phyloP scores from a whole-genome alignment of 2,113 vertebrate species.

The Clupea harengus region DNA sequence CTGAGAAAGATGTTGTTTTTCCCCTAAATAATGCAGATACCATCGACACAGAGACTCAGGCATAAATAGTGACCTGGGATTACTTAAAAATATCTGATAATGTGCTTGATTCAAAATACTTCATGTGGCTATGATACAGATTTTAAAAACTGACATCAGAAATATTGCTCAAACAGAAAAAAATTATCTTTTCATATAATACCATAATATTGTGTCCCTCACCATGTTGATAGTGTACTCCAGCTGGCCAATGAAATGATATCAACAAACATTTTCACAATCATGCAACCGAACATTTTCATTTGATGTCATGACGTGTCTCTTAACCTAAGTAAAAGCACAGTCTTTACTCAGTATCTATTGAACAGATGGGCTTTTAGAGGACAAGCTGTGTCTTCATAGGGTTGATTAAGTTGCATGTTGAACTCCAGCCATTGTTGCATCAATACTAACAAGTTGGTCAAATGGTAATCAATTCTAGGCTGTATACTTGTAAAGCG shows the following conservation, averaged over 20 bases:
- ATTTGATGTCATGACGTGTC: background rate
- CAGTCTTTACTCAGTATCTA: background rate
- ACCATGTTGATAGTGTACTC: background rate
- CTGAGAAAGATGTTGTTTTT: background rate
- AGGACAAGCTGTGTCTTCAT: background rate
- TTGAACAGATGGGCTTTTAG: background rate
- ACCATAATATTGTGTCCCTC: background rate
- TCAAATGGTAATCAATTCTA: background rate
- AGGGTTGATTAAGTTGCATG: slow-evolving; percentile 1
- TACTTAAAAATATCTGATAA: background rate
- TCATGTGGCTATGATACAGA: background rate
- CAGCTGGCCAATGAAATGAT: background rate
- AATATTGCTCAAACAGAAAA: slow-evolving; percentile 9
- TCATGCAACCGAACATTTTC: background rate
- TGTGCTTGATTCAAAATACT: background rate
- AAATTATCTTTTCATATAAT: background rate
- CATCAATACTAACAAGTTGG: background rate
- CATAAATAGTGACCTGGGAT: background rate
- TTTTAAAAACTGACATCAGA: background rate
- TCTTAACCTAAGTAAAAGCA: background rate
- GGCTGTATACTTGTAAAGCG: background rate
- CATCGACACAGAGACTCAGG: background rate
- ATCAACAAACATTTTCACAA: background rate
- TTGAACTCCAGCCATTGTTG: background rate
- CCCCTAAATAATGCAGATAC: background rate